Conservation (phyloP, 2,113 vertebrate species). For the Pygathrix nemaeus region DNA sequence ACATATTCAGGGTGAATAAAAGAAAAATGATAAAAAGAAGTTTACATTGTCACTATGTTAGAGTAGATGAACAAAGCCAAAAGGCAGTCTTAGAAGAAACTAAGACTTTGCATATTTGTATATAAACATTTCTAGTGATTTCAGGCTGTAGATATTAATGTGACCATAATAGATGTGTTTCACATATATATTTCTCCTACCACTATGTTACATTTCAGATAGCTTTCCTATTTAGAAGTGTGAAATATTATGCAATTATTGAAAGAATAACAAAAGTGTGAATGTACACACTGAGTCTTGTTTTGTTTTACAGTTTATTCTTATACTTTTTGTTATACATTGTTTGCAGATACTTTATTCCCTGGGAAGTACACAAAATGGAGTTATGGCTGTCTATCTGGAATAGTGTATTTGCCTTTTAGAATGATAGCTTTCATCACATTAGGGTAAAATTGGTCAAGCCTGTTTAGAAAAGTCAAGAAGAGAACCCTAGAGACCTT, state of each 20-base stretch:
- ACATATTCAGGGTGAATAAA: not conserved
- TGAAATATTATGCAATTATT: constrained; percentile 13
- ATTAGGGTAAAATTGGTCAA: not conserved
- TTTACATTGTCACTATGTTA: not conserved
- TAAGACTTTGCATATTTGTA: not conserved
- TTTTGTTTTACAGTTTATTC: not conserved
- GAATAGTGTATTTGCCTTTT: not conserved
- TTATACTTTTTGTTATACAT: not conserved
- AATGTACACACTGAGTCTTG: not conserved
- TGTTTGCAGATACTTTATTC: not conserved
- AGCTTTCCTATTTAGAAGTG: not conserved
- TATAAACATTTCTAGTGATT: constrained; percentile 4
- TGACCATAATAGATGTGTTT: not conserved
- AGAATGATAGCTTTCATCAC: not conserved
- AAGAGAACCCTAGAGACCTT: not conserved
- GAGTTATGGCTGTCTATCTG: not conserved
- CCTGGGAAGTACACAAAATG: not conserved
- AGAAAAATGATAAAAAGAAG: not conserved
- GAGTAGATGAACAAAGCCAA: not conserved
- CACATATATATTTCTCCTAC: not conserved
- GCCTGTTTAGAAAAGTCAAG: not conserved
- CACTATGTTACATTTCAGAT: constrained; percentile 17
- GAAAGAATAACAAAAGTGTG: not conserved
- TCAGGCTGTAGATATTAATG: not conserved
- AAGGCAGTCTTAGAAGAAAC: not conserved